A percentile compares a stretch with the other conserved stretches of the same genome.
These are phyloP conservation scores for Pardosa pseudoannulata DNA, from an alignment of 2,888 invertebrate species.

Conservation along the genomic window DNA sequence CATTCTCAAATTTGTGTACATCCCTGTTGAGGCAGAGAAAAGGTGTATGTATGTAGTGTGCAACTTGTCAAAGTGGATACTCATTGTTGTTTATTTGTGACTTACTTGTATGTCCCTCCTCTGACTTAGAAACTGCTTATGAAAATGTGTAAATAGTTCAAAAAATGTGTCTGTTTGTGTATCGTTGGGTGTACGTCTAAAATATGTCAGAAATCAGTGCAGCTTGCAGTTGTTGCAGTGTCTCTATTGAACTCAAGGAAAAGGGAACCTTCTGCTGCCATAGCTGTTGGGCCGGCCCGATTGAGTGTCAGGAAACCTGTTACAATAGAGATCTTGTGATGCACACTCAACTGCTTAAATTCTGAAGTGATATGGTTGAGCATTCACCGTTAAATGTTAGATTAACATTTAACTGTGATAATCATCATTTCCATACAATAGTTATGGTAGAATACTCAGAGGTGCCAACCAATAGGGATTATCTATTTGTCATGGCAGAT, in stretches of 20 bases:
- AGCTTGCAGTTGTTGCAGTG: slow-evolving; percentile 48
- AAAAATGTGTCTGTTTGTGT: slow-evolving; percentile 61
- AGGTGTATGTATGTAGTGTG: slow-evolving; percentile 63
- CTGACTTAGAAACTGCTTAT: slow-evolving; percentile 32
- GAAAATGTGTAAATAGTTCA: slow-evolving; percentile 65
- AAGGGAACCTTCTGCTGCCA: slow-evolving; percentile 16
- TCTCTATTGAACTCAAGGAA: slow-evolving; percentile 30
- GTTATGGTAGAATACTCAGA: slow-evolving; percentile 19
- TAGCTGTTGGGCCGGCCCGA: background rate
- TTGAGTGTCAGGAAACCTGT: background rate
- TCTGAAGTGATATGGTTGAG: slow-evolving; percentile 31
- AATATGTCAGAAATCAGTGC: slow-evolving; percentile 62
- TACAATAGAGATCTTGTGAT: slow-evolving; percentile 26
- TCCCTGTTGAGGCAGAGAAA: slow-evolving; percentile 60
- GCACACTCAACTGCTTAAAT: slow-evolving; percentile 35
- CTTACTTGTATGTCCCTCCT: slow-evolving; percentile 59
- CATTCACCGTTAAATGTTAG: slow-evolving; percentile 69
- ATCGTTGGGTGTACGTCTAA: slow-evolving; percentile 60
- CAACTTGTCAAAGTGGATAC: slow-evolving; percentile 69
- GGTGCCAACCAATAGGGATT: slow-evolving; percentile 5
- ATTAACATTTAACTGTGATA: slow-evolving; percentile 70
- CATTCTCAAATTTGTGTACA: slow-evolving; percentile 65
- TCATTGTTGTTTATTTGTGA: slow-evolving; percentile 42
- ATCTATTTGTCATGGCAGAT: slow-evolving; percentile 1
- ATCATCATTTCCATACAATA: slow-evolving; percentile 59